A percentile compares a stretch with the other conserved stretches of the same genome.
Conservation (phyloP, 1,140 invertebrate species). For the Brachionus calyciflorus region DNA sequence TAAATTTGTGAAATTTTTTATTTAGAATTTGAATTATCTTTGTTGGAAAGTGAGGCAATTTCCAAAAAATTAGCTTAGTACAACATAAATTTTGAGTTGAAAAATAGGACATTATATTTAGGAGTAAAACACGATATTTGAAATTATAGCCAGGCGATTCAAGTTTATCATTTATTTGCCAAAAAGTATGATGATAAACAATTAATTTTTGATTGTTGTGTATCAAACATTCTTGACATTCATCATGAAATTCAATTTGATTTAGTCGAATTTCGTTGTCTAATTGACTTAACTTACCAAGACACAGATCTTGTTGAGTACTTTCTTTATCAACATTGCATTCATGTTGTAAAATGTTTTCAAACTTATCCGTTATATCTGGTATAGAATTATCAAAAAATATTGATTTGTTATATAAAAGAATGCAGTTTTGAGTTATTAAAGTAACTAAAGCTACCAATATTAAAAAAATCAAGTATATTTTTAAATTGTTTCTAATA, state of each 20-base stretch:
- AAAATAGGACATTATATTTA: slow-evolving; percentile 40
- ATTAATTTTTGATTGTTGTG: background rate
- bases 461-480: no score
- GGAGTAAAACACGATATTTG: background rate
- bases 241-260: background rate
- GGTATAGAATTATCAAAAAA: no score
- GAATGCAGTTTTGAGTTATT: no score
- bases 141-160: background rate
- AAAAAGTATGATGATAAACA: slow-evolving; percentile 42
- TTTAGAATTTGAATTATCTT: background rate
- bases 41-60: slow-evolving; percentile 8
- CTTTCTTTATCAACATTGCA: no score
- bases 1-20: background rate
- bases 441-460: no score
- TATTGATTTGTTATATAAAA: no score
- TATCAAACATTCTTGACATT: background rate
- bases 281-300: background rate
- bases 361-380: no score
- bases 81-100: slow-evolving; percentile 33
- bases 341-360: no score
- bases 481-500: no score
- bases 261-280: background rate
- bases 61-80: slow-evolving; percentile 32
- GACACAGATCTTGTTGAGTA: background rate
- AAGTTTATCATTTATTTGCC: slow-evolving; percentile 8